Evolutionary conservation across 1,140 invertebrate genomes (phyloP), one percentile per base, ranked within the genome.

Genomic region (Danaus melanippus): DNA sequence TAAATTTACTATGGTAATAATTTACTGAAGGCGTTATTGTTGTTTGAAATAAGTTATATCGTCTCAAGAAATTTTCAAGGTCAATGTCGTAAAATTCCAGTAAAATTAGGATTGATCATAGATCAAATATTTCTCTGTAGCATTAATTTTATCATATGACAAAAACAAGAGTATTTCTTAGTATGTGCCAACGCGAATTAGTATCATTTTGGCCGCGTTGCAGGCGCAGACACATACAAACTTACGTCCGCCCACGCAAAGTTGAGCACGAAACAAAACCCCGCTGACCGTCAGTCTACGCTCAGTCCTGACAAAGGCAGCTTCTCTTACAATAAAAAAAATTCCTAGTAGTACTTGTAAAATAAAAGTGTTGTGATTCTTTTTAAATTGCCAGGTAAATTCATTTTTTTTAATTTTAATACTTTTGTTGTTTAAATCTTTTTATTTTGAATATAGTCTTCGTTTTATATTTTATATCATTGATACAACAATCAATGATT

Each of bases 161-260:
- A 58, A 58, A 69, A 67, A 68, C 62, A 50, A 53, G 63, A 69
- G 76, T 74, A 77, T 77, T 77, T 71, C 67, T 54, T 76, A 73
- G 46, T 50, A 76, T 74, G 68, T 73, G 74, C 74, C 69, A 74
- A 73, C 66, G 69, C 67, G 79, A 67, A 71, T 76, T 64, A 66
- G 53, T 55, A 54, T 61, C 71, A 73, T 72, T 82, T 68, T 60
- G 66, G 73, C 66, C 63, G 67, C 68, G 63, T 65, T 53, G 62
- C 59, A 50, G 46, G 64, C 73, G 69, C 70, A 71, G 63, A 69
- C 71, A 67, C 70, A 66, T 56, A 58, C 63, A 64, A 56, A 50
- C 60, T n/a, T 46, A 57, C 12, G 10, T 42, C 52, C 74, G 70
- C 79, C 79, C 73, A 79, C 79, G 68, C 76, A 67, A 76, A 72